Conservation (phyloP, 2,888 invertebrate genomes). For the Acrobasis suavella region DNA sequence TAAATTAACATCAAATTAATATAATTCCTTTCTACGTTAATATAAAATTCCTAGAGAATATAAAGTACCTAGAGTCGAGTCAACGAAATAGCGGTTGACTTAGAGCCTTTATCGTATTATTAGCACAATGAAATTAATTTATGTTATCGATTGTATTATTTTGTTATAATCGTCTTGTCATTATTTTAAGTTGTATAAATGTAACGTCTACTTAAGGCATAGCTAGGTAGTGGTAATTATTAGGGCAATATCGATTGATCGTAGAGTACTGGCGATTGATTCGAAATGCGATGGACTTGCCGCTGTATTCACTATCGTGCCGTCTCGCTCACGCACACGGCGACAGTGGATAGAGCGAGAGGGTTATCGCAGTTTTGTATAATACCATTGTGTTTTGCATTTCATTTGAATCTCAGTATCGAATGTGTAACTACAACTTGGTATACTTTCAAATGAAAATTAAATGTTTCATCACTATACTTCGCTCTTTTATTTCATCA, state of each 20-base stretch:
- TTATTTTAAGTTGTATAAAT: constrained; percentile 82
- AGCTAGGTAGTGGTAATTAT: constrained; percentile 78
- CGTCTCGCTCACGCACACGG: constrained; percentile 2
- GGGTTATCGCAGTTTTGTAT: constrained; percentile 62
- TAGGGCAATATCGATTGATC: constrained; percentile 68
- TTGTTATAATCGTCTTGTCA: constrained; percentile 79
- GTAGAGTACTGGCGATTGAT: constrained; percentile 47
- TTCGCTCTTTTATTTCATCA: constrained; percentile 44
- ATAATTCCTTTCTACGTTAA: constrained; percentile 28
- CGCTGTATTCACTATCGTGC: constrained; percentile 14
- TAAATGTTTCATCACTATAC: constrained; percentile 80
- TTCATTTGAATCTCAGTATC: constrained; percentile 82
- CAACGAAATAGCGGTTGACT: constrained; percentile 42
- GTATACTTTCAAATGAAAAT: constrained; percentile 81
- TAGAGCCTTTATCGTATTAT: constrained; percentile 61
- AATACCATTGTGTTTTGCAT: constrained; percentile 72
- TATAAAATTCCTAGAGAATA: constrained; percentile 48
- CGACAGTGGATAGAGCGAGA: constrained; percentile 33
- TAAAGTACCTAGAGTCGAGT: constrained; percentile 41
- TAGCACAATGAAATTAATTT: constrained; percentile 74
- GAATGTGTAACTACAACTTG: constrained; percentile 78
- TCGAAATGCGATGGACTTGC: constrained; percentile 1
- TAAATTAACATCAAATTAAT: constrained; percentile 29
- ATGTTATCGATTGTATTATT: constrained; percentile 66
- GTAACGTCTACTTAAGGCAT: constrained; percentile 77